phyloP scores from a whole-genome alignment of 2,888 invertebrate genomes.

The Morpho helenor region DNA sequence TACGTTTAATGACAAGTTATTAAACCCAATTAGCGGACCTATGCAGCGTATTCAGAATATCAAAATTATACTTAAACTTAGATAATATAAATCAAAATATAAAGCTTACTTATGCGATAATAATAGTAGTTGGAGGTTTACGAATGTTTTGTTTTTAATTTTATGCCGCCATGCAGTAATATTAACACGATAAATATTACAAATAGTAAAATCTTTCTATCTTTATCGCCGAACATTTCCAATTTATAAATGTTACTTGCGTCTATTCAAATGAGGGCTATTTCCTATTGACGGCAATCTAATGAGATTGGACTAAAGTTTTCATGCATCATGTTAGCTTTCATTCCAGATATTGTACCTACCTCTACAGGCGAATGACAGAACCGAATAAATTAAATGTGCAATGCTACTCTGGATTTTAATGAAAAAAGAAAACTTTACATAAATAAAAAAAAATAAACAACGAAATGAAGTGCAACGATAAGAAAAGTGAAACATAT shows the following conservation, averaged over 20 bases:
- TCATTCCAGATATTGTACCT: slow-evolving; percentile 55
- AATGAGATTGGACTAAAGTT: slow-evolving; percentile 36
- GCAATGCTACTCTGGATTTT: slow-evolving; percentile 48
- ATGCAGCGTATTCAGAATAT: slow-evolving; percentile 27
- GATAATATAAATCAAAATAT: slow-evolving; percentile 25
- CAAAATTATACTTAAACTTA: slow-evolving; percentile 30
- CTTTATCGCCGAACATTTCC: neutral
- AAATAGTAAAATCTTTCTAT: slow-evolving; percentile 1
- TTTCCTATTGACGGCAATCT: slow-evolving; percentile 10
- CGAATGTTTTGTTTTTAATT: neutral
- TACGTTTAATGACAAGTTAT: slow-evolving; percentile 61
- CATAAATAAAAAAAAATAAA: slow-evolving; percentile 51
- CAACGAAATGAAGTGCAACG: slow-evolving; percentile 71
- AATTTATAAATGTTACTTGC: slow-evolving; percentile 4
- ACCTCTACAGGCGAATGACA: slow-evolving; percentile 65
- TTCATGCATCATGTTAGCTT: slow-evolving; percentile 65
- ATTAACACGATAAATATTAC: slow-evolving; percentile 1
- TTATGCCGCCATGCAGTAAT: slow-evolving; percentile 20
- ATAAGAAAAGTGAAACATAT: slow-evolving; percentile 55
- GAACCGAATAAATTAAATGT: slow-evolving; percentile 50
- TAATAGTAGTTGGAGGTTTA: slow-evolving; percentile 9
- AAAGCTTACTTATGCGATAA: slow-evolving; percentile 15
- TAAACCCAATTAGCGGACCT: slow-evolving; percentile 34
- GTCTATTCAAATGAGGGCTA: slow-evolving; percentile 10
- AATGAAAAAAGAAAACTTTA: slow-evolving; percentile 38